A percentile compares a stretch with the other conserved stretches of the same genome.
Conservation (phyloP, 2,113 vertebrate genomes). For the Thinocorus orbignyianus region DNA sequence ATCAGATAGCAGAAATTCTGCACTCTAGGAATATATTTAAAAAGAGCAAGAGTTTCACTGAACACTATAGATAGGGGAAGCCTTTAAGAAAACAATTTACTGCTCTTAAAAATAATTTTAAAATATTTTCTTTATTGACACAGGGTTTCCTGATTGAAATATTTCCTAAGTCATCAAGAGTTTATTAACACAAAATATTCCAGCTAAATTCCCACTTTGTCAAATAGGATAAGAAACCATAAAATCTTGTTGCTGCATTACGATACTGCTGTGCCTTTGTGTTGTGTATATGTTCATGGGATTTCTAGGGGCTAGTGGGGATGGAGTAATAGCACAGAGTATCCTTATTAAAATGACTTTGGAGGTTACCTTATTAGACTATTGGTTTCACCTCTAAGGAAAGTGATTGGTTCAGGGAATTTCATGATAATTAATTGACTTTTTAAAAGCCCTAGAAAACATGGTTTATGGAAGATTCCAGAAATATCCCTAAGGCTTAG, state of each 20-base stretch:
- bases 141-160: fast-evolving
- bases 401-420: fast-evolving
- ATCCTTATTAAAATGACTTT: background rate
- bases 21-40: background rate
- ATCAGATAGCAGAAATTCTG: background rate
- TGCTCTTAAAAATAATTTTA: background rate
- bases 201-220: background rate
- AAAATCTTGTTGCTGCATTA: background rate
- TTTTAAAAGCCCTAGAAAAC: background rate
- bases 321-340: fast-evolving
- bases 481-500: fast-evolving
- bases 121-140: background rate
- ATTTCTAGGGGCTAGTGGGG: fast-evolving
- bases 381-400: background rate
- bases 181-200: background rate
- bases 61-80: fast-evolving
- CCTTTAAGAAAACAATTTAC: background rate
- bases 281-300: fast-evolving
- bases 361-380: background rate
- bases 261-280: fast-evolving
- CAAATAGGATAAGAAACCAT: background rate
- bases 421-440: background rate
- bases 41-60: background rate
- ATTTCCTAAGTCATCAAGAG: background rate
- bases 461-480: background rate